A percentile compares a stretch with the other conserved stretches of the same genome.
Evolutionary conservation across 2,113 vertebrate genomes (phyloP).

Genomic region (Nibea albiflora): DNA sequence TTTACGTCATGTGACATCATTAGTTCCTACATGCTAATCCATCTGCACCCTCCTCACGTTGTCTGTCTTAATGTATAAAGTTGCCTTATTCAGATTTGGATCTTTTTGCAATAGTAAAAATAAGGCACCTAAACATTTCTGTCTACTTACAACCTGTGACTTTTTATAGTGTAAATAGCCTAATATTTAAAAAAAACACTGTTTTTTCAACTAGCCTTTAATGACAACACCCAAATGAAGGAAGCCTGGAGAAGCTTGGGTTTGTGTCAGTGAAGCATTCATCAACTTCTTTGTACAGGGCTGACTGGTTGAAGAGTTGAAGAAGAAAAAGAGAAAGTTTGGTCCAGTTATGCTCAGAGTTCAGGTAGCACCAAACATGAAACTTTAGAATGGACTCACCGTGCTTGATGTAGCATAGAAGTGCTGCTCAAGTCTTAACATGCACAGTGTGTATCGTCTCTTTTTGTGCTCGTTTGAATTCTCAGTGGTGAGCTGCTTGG

Average conservation of each 20-base stretch:
- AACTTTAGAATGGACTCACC: background rate
- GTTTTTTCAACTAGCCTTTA: conserved; percentile 22
- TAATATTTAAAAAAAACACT: background rate
- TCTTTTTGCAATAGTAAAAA: conserved; percentile 49
- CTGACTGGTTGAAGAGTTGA: background rate
- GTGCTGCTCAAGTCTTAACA: conserved; percentile 10
- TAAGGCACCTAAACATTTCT: conserved; percentile 49
- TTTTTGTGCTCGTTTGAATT: background rate
- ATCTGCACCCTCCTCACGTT: background rate
- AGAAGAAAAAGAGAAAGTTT: background rate
- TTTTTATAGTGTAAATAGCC: conserved; percentile 68
- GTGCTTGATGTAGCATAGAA: conserved; percentile 12
- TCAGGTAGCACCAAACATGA: too few relatives aligned
- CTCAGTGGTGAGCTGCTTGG: background rate
- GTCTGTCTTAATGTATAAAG: conserved; percentile 58
- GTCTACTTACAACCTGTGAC: conserved; percentile 46
- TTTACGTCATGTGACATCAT: conserved; percentile 3
- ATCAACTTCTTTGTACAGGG: background rate
- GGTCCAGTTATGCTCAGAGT: background rate
- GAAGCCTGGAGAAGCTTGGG: conserved; percentile 6
- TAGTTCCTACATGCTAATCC: conserved; percentile 1
- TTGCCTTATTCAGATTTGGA: conserved; percentile 62
- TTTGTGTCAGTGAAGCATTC: background rate
- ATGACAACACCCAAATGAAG: conserved; percentile 27
- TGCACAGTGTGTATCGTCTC: background rate